Evolutionary conservation across 2,113 vertebrate species (phyloP).

Genomic region (Dipodomys spectabilis): DNA sequence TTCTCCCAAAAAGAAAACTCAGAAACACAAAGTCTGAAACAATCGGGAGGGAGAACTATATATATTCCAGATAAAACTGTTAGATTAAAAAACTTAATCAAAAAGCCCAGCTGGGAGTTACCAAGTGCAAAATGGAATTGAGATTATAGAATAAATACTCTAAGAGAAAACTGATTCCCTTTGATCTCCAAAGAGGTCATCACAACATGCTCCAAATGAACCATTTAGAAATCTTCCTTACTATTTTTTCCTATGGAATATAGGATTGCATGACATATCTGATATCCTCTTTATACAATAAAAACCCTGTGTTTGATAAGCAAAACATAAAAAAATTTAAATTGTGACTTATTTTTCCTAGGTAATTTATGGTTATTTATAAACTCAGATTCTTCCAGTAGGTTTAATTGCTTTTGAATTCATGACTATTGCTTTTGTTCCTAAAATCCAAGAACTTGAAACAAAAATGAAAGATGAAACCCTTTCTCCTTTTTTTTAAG

Average conservation of each 20-base stretch:
- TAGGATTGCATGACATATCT: not conserved
- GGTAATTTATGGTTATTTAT: not conserved
- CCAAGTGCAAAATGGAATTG: not conserved
- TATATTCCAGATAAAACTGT: not conserved
- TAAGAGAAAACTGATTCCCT: slow-evolving; percentile 33
- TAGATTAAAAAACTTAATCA: slow-evolving; percentile 25
- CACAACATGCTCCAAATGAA: not conserved
- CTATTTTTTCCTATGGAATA: not conserved
- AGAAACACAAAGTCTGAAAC: slow-evolving; percentile 22
- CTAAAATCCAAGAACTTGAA: slow-evolving; percentile 35
- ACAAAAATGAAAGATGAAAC: not conserved
- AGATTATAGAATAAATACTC: slow-evolving; percentile 18
- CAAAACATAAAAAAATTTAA: not conserved
- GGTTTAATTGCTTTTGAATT: not conserved
- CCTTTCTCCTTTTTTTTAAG: not conserved
- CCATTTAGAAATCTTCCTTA: not conserved
- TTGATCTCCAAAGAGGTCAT: slow-evolving; percentile 45
- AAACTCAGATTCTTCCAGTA: slow-evolving; percentile 6
- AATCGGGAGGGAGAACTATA: not conserved
- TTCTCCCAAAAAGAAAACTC: not conserved
- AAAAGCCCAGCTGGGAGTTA: slow-evolving; percentile 31
- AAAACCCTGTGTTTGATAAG: not conserved
- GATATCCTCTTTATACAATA: not conserved
- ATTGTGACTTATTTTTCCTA: slow-evolving; percentile 10
- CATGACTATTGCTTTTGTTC: not conserved